These are phyloP conservation scores for Apeira syringaria DNA, from an alignment of 2,888 invertebrate genomes.

Conservation along the genomic window DNA sequence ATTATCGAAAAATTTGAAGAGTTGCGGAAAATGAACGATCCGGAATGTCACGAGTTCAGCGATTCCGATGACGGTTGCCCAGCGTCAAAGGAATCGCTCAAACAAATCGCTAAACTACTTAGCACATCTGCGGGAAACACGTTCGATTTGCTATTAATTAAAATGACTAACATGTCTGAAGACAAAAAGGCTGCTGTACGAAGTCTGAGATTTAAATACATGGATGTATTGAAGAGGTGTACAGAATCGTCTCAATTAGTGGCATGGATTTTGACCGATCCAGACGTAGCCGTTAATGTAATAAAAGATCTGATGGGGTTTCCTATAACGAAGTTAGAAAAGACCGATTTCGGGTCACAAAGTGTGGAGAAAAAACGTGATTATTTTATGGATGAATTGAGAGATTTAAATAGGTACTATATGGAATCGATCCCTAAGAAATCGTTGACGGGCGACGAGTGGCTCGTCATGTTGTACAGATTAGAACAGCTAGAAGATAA, in stretches of 20 bases:
- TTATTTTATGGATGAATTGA: conserved; percentile 60
- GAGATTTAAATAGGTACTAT: conserved; percentile 61
- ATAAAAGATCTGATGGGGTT: conserved; percentile 66
- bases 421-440: conserved; percentile 68
- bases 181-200: conserved; percentile 62
- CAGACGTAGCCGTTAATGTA: conserved; percentile 59
- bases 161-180: conserved; percentile 57
- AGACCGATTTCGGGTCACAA: conserved; percentile 45
- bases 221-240: conserved; percentile 62
- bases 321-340: conserved; percentile 49
- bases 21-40: conserved; percentile 43
- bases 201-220: conserved; percentile 66
- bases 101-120: conserved; percentile 57
- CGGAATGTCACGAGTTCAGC: conserved; percentile 15
- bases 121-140: conserved; percentile 62
- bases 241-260: conserved; percentile 61
- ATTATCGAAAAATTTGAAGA: conserved; percentile 63
- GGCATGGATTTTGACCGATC: conserved; percentile 61
- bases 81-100: conserved; percentile 55
- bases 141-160: conserved; percentile 66
- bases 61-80: conserved; percentile 50
- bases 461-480: conserved; percentile 67
- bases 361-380: conserved; percentile 54
- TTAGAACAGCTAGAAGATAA: conserved; percentile 63
- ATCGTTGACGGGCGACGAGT: conserved; percentile 63